phyloP scores from a whole-genome alignment of 2,797 vertebrate genomes.

The Sebastes hubbsi region DNA sequence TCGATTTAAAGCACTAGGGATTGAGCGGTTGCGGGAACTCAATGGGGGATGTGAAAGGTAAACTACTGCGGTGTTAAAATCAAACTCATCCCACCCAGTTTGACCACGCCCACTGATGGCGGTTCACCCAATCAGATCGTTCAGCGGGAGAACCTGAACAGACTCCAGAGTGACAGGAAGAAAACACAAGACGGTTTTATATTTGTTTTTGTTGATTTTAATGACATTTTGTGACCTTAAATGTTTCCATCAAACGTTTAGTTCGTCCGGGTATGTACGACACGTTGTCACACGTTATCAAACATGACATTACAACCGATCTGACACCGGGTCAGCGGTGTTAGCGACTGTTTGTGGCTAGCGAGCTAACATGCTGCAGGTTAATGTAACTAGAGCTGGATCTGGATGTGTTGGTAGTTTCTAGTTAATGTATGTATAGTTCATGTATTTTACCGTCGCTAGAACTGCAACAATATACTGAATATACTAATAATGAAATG shows the following conservation, averaged over 20 bases:
- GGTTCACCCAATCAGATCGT: slow-evolving; percentile 56
- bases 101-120: not conserved
- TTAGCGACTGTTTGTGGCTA: not conserved
- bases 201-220: rapidly evolving
- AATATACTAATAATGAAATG: no score
- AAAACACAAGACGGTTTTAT: not conserved
- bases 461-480: not conserved
- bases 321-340: not conserved
- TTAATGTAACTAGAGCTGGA: not conserved
- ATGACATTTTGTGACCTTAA: not conserved
- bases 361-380: not conserved
- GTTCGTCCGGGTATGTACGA: slow-evolving; percentile 32
- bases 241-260: not conserved
- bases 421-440: not conserved
- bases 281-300: not conserved
- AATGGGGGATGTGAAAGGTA: rapidly evolving
- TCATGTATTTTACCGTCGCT: not conserved
- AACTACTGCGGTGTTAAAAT: not conserved
- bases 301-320: not conserved
- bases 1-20: not conserved
- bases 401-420: not conserved
- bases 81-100: not conserved
- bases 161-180: not conserved
- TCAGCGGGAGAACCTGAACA: slow-evolving; percentile 70
- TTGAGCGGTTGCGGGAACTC: not conserved